Conservation (phyloP, 2,888 invertebrate genomes). For the Pyrgus malvae region DNA sequence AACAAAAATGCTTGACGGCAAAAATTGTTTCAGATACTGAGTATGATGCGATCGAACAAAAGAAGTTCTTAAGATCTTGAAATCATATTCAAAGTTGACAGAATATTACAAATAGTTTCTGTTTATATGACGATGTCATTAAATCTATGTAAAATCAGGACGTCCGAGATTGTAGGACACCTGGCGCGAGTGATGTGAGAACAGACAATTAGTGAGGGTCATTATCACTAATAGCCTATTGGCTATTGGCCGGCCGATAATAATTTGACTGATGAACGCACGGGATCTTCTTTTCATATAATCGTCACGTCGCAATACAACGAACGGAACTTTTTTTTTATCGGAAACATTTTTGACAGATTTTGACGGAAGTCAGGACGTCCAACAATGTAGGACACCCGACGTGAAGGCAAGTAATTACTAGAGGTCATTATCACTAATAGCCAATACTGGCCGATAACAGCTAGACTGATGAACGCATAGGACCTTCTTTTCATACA, state of each 20-base stretch:
- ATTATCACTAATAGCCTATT: conserved; percentile 18
- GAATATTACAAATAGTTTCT: too few relatives aligned
- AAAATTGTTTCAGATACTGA: too few relatives aligned
- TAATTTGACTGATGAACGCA: conserved; percentile 5
- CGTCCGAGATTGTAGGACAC: not conserved
- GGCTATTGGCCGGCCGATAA: conserved; percentile 18
- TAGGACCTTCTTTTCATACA: not conserved
- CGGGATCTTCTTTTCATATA: not conserved
- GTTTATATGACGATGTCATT: not conserved
- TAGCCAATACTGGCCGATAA: conserved; percentile 17
- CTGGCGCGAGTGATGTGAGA: not conserved
- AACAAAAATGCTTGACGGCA: too few relatives aligned
- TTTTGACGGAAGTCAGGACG: too few relatives aligned
- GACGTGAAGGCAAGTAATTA: too few relatives aligned
- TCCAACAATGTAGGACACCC: too few relatives aligned
- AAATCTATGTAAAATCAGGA: not conserved
- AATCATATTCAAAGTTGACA: too few relatives aligned
- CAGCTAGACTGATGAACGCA: conserved; percentile 5
- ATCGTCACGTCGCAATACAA: conserved; percentile 6
- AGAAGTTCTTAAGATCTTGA: too few relatives aligned
- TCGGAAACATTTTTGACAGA: too few relatives aligned
- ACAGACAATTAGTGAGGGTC: conserved; percentile 3
- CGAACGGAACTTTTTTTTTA: too few relatives aligned
- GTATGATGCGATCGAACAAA: too few relatives aligned
- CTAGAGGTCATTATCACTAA: conserved; percentile 20